Evolutionary conservation across 2,113 vertebrate genomes (phyloP), one percentile per base, ranked within the genome.

Genomic region (Cheilinus undulatus): DNA sequence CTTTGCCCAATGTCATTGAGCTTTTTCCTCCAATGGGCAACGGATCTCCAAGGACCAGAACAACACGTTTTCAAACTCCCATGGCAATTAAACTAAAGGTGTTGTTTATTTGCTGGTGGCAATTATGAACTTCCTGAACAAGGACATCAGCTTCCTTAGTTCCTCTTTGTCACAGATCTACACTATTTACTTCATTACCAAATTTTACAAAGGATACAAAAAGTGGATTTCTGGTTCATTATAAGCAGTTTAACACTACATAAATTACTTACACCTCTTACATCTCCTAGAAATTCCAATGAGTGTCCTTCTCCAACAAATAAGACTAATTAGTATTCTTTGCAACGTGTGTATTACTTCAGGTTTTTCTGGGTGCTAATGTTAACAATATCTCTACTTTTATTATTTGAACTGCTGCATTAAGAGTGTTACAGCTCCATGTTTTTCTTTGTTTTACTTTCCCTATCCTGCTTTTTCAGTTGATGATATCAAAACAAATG

Each of bases 61-160:
- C 73, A 80, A 83, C 82, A 79, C 83, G 69, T 82, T 70, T 69
- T 75, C 66, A 58, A 61, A 14, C 49, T 81, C 72, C 69, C 66
- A 27, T 82, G 74, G 53, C 52, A 46, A 59, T 86, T 75, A 66
- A 85, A 81, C 78, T 79, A 45, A 67, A 63, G 75, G 72, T 83
- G 64, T 68, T 57, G 59, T 80, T 81, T 74, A 43, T 81, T 84
- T 30, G 53, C 79, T 83, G 69, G 65, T 75, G 60, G 84, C 78
- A 6, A 60, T 46, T 69, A 67, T 45, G n/a, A 51, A 69, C 59
- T 74, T 72, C 58, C 32, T 2, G 22, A 11, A 63, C 82, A 85
- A 83, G 80, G 83, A 72, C 82, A 62, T 46, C 14, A 17, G 43
- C 53, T 68, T 77, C 30, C 66, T 66, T 53, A 59, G 64, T 49